Evolutionary conservation across 1,140 invertebrate species (phyloP).

Genomic region (Euwallacea similis): DNA sequence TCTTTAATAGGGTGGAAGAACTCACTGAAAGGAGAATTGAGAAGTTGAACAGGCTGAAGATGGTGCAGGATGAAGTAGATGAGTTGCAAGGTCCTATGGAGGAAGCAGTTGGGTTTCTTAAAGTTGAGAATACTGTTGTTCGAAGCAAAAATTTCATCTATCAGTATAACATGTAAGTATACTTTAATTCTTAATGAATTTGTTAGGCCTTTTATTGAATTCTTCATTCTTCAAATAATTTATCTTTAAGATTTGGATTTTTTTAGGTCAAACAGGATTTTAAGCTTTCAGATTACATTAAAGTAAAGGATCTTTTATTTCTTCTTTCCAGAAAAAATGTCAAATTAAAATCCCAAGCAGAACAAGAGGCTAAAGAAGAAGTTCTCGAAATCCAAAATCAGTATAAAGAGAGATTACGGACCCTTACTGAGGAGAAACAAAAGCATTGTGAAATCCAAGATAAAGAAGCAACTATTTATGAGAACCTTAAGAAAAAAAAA

Average conservation of each 20-base stretch:
- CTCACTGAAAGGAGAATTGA: conserved; percentile 79
- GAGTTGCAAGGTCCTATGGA: conserved; percentile 83
- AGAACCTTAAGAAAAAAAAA: conserved; percentile 60
- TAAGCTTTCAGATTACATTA: conserved; percentile 4
- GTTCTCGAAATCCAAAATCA: conserved; percentile 44
- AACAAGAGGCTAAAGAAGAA: conserved; percentile 42
- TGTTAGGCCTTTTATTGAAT: too few relatives aligned
- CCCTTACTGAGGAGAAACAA: conserved; percentile 40
- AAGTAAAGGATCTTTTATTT: not conserved
- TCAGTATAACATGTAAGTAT: conserved; percentile 70
- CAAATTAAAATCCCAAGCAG: conserved; percentile 40
- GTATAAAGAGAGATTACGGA: conserved; percentile 48
- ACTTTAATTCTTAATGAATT: too few relatives aligned
- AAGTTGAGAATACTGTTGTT: conserved; percentile 74
- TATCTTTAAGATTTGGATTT: too few relatives aligned
- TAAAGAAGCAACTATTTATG: conserved; percentile 57
- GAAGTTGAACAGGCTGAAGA: conserved; percentile 85
- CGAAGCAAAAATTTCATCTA: conserved; percentile 69
- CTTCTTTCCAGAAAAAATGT: conserved; percentile 39
- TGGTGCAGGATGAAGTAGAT: conserved; percentile 89
- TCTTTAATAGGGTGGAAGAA: conserved; percentile 75
- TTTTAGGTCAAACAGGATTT: not conserved
- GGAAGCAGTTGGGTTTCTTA: conserved; percentile 82
- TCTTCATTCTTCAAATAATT: not conserved
- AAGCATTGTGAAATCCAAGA: conserved; percentile 44